Evolutionary conservation across 2,888 invertebrate genomes (phyloP).

Genomic region (Theodoxus fluviatilis): DNA sequence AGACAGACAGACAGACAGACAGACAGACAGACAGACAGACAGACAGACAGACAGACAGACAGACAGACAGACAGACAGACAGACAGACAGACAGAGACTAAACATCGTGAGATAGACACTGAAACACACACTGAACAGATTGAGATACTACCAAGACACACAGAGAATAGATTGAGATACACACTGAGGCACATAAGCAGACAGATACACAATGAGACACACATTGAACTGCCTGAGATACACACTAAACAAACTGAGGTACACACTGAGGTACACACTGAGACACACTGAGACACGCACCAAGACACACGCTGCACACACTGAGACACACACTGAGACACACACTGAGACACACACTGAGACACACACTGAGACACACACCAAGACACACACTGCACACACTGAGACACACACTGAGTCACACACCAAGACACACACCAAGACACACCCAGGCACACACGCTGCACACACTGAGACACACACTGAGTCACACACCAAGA

Average conservation of each 20-base stretch:
- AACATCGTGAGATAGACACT: neutral
- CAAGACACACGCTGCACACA: too few species aligned
- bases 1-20: neutral
- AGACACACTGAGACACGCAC: too few species aligned
- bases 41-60: constrained; percentile 14
- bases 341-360: too few species aligned
- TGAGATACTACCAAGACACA: too few species aligned
- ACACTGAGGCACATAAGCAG: neutral
- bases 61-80: constrained; percentile 13
- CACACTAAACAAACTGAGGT: neutral
- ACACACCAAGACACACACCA: too few species aligned
- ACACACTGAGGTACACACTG: neutral
- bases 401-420: too few species aligned
- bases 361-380: too few species aligned
- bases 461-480: too few species aligned
- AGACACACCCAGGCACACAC: too few species aligned
- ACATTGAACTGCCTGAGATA: neutral
- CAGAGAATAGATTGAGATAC: neutral
- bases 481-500: too few species aligned
- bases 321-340: too few species aligned
- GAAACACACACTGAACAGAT: neutral
- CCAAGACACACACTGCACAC: too few species aligned
- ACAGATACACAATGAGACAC: neutral
- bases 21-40: neutral
- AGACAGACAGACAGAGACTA: neutral